Evolutionary conservation across 2,113 vertebrate species (phyloP), one percentile per base, ranked within the genome.

Genomic region (Leptodactylus fuscus): DNA sequence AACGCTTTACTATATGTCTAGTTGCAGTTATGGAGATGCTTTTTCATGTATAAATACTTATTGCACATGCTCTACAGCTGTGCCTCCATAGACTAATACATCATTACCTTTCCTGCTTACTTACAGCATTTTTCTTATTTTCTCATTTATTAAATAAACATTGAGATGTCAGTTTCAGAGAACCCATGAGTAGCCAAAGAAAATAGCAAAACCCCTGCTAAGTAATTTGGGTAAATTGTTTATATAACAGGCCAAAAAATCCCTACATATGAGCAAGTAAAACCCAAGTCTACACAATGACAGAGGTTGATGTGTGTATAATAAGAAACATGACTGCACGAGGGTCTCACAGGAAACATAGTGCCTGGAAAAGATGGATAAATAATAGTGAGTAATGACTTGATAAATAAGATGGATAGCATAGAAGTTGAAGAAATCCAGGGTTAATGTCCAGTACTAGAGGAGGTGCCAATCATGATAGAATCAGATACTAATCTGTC

Each of bases 361-460:
- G 27, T 69, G 48, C 65, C 22, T 49, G 44, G 60, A 49, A 81
- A 81, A 29, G 46, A 51, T 18, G 29, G 10, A 71, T 82, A 60
- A 53, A 24, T 82, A 70, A 53, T 82, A 82, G 41, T 58, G 48
- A 73, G 65, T 73, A 73, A 73, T 82, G 67, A 44, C 34, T 41
- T 82, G n/a, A n/a, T 3, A 16, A 53, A 38, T 53, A 46, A 73
- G 32, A 82, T 58, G 81, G 24, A 71, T 53, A 55, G 27, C 44
- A 70, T 34, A 55, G 48, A 55, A n/a, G n/a, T n/a, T 82, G 65
- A 38, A 41, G 32, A 82, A 55, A 38, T 70, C 6, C 46, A 71
- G 65, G 67, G 32, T 38, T 38, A 55, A 73, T 20, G 15, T 41
- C 13, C 41, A 70, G 46, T 10, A 67, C 67, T 48, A 82, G 49